Percentiles rank a stretch among this genome's conserved stretches.
These are phyloP conservation scores for Murina feae DNA, from an alignment of 2,113 vertebrate species.

Conservation along the genomic window DNA sequence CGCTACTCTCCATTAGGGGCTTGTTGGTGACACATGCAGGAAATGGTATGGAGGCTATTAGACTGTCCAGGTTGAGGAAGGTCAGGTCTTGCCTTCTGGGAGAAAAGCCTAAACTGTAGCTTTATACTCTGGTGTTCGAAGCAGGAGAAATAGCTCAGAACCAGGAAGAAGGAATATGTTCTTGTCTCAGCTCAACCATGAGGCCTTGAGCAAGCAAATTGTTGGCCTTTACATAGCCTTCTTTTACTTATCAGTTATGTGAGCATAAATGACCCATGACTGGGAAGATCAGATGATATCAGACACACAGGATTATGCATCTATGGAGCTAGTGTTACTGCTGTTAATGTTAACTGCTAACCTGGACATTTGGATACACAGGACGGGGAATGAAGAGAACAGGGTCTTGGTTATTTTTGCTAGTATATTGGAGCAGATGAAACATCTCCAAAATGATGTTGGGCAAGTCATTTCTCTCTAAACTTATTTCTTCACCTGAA, in stretches of 20 bases:
- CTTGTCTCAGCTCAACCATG: neutral
- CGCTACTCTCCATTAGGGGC: conserved; percentile 48
- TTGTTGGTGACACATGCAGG: conserved; percentile 14
- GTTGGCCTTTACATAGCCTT: neutral
- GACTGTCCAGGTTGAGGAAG: conserved; percentile 37
- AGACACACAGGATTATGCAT: neutral
- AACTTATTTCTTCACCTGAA: neutral
- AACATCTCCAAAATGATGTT: too few species aligned
- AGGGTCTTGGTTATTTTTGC: neutral
- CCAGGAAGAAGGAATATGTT: neutral
- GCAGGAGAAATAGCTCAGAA: neutral
- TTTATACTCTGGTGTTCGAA: neutral
- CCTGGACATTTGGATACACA: neutral
- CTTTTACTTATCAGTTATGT: neutral
- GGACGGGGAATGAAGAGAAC: neutral
- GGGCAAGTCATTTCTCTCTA: neutral
- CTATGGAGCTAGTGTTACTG: neutral
- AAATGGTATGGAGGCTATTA: conserved; percentile 67
- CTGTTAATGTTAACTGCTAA: neutral
- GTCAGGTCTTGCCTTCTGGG: conserved; percentile 54
- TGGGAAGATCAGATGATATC: neutral
- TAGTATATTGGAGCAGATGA: neutral
- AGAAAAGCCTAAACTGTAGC: conserved; percentile 4
- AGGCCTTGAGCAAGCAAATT: neutral
- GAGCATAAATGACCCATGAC: neutral